A percentile compares a stretch with the other conserved stretches of the same genome.
Evolutionary conservation across 2,888 invertebrate genomes (phyloP).

Genomic region (Dorcus hopei): DNA sequence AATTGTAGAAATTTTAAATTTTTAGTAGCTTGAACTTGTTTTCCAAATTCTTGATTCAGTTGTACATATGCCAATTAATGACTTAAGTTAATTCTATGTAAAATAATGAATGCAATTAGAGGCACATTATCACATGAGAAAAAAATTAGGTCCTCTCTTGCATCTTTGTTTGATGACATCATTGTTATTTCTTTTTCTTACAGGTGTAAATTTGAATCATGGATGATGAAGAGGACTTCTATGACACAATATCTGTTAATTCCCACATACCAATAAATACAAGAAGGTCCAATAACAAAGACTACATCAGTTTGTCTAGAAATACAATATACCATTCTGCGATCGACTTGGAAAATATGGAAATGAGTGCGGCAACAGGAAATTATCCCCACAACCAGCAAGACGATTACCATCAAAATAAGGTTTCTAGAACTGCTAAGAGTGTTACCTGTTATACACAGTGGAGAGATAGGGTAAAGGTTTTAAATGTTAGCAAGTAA

Average conservation of each 20-base stretch:
- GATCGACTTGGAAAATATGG: constrained; percentile 51
- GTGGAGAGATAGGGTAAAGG: constrained; percentile 60
- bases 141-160: no score
- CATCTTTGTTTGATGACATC: no score
- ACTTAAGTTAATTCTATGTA: no score
- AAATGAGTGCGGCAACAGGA: constrained; percentile 7
- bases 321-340: constrained; percentile 61
- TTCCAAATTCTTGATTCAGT: no score
- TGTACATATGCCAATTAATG: no score
- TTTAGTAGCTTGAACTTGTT: no score
- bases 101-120: no score
- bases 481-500: constrained; percentile 4
- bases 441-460: constrained; percentile 52
- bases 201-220: constrained; percentile 17
- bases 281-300: constrained; percentile 36
- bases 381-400: constrained; percentile 4
- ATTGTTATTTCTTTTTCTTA: background rate
- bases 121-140: no score
- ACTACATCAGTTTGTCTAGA: constrained; percentile 53
- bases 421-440: constrained; percentile 56
- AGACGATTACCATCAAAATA: constrained; percentile 35
- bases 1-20: no score
- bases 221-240: constrained; percentile 46
- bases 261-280: constrained; percentile 34
- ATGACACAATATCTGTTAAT: constrained; percentile 46